Evolutionary conservation across 2,113 vertebrate species (phyloP), one percentile per base, ranked within the genome.

Genomic region (Oreochromis niloticus): DNA sequence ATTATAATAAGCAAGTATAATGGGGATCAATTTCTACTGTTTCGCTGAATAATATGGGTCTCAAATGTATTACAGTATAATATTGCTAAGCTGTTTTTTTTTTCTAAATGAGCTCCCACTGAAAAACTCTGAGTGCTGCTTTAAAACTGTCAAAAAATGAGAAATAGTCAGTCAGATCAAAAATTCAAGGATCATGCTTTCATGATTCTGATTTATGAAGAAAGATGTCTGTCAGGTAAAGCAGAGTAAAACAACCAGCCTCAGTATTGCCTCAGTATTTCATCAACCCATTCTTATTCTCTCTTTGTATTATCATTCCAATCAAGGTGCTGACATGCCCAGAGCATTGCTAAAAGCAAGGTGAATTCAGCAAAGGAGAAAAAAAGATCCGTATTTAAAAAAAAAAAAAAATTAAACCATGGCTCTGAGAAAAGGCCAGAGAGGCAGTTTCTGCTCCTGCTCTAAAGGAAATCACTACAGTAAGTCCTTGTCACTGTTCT

Each of bases 261-360:
- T 56, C 36, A 16, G 34, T 61, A 75, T 90, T 88, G 68, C 83
- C 71, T 82, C 85, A 87, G 59, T 71, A 81, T 93, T 94, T 92
- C 81, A n/a, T 91, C 85, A 89, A 89, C 43, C 36, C 17, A 22
- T 57, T 27, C 41, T 27, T 9, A 14, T 84, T 85, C 50, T 81
- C 7, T 73, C 11, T 9, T 39, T 48, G 30, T 57, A 91, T 89
- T 89, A 80, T 79, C 84, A 91, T 86, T 90, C 73, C 88, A 85
- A 91, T 91, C 39, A 90, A 78, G 83, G 73, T 68, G 36, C 46
- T 48, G 85, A 87, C 54, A 63, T 66, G 54, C 83, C 81, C 61
- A 82, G 56, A 80, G 41, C 41, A 27, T 48, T 27, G 13, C 63
- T 57, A 81, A 73, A 89, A 75, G 55, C 13, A 48, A 73, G n/a